Evolutionary conservation across 2,888 invertebrate genomes (phyloP).

Genomic region (Pegoplata infirma): DNA sequence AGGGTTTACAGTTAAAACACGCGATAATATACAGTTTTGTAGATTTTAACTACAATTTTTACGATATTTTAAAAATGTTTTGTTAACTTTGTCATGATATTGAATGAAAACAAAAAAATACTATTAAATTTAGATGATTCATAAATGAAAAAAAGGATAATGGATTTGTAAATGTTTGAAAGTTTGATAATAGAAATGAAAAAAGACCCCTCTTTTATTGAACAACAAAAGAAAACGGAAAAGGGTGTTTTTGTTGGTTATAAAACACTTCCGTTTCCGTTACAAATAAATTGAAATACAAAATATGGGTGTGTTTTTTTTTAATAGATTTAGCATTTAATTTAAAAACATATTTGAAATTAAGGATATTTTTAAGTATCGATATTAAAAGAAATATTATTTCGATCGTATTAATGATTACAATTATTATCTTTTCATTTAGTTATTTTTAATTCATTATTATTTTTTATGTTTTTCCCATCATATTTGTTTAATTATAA

Average conservation of each 20-base stretch:
- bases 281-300: background rate
- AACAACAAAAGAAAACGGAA: background rate
- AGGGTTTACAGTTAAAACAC: background rate
- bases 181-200: constrained; percentile 2
- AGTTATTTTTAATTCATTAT: constrained; percentile 8
- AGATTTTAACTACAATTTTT: background rate
- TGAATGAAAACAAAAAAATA: too few relatives aligned
- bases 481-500: constrained; percentile 19
- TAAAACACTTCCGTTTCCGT: background rate
- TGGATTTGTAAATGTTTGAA: background rate
- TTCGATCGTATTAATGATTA: constrained; percentile 28
- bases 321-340: background rate
- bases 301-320: constrained; percentile 2
- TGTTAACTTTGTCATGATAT: background rate
- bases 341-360: too few relatives aligned
- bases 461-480: constrained; percentile 7
- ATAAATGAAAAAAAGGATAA: background rate
- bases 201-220: too few relatives aligned
- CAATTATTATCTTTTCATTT: background rate
- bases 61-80: background rate
- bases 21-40: background rate
- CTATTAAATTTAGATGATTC: background rate
- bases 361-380: background rate
- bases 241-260: background rate
- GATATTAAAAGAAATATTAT: constrained; percentile 21